Conservation (phyloP, 30 jellyfish, hydroid and myxozoan species). For the Aurelia sp. region DNA sequence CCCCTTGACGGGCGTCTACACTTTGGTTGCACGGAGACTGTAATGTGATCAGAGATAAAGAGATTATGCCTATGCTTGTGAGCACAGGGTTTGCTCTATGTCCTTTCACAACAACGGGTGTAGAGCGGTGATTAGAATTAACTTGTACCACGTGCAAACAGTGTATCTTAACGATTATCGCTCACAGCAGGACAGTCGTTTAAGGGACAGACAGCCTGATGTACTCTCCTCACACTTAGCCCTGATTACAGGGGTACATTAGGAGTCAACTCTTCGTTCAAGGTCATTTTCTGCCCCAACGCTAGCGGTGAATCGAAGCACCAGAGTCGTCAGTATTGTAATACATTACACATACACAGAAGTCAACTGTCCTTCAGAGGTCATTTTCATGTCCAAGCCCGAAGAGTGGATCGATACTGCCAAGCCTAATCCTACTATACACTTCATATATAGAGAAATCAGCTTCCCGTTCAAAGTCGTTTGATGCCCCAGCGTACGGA, state of each 20-base stretch:
- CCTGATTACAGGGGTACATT: conserved; percentile 59
- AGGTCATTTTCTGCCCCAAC: conserved; percentile 18
- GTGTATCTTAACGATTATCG: conserved; percentile 80
- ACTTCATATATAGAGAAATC: background rate
- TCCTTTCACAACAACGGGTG: conserved; percentile 39
- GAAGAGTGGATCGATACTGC: too few relatives aligned
- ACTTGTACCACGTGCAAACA: conserved; percentile 85
- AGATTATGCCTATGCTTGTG: conserved; percentile 61
- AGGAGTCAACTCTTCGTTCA: conserved; percentile 1
- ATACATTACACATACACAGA: background rate
- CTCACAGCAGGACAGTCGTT: conserved; percentile 86
- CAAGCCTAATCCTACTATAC: too few relatives aligned
- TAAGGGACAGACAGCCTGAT: conserved; percentile 88
- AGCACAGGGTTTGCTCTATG: conserved; percentile 47
- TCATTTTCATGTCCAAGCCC: too few relatives aligned
- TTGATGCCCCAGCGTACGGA: too few relatives aligned
- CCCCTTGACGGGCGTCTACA: conserved; percentile 73
- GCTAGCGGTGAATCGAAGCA: background rate
- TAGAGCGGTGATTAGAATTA: conserved; percentile 65
- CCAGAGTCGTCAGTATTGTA: background rate
- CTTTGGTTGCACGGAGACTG: conserved; percentile 57
- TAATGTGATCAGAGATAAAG: conserved; percentile 70
- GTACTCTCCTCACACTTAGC: conserved; percentile 71
- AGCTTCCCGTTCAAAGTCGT: conserved; percentile 4
- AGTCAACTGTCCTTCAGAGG: too few relatives aligned